Evolutionary conservation across 2,113 vertebrate genomes (phyloP).

Genomic region (Ciconia boyciana): DNA sequence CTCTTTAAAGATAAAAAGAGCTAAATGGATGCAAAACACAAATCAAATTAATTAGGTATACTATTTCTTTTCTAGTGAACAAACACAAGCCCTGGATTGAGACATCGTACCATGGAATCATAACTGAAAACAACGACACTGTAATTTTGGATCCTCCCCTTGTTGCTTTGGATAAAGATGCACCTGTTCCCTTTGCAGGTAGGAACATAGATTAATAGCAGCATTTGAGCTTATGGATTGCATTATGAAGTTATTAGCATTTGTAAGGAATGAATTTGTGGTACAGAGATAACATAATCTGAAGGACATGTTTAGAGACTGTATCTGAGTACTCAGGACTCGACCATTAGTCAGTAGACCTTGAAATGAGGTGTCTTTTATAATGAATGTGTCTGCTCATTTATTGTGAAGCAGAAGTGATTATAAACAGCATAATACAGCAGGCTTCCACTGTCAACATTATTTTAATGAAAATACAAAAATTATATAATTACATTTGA

Average conservation of each 20-base stretch:
- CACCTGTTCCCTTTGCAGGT: conserved; percentile 95
- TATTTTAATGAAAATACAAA: background rate
- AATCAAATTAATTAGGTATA: background rate
- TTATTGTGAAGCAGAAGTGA: background rate
- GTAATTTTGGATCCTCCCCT: conserved; percentile 95
- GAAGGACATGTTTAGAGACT: background rate
- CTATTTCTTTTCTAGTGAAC: conserved; percentile 80
- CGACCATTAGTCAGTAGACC: background rate
- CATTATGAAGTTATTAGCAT: background rate
- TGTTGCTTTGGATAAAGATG: conserved; percentile 96
- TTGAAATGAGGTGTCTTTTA: background rate
- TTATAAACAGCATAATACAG: background rate
- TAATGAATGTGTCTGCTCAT: background rate
- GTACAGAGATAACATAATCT: background rate
- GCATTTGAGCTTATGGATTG: background rate
- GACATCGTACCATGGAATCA: conserved; percentile 93
- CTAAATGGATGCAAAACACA: background rate
- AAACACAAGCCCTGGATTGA: conserved; percentile 99
- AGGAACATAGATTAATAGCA: background rate
- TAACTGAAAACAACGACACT: conserved; percentile 93
- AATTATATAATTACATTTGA: background rate
- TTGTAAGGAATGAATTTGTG: background rate
- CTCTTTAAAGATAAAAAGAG: background rate
- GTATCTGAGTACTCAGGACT: background rate
- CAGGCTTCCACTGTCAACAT: background rate